Conservation (phyloP, 2,113 vertebrate genomes). For the Phycodurus eques region DNA sequence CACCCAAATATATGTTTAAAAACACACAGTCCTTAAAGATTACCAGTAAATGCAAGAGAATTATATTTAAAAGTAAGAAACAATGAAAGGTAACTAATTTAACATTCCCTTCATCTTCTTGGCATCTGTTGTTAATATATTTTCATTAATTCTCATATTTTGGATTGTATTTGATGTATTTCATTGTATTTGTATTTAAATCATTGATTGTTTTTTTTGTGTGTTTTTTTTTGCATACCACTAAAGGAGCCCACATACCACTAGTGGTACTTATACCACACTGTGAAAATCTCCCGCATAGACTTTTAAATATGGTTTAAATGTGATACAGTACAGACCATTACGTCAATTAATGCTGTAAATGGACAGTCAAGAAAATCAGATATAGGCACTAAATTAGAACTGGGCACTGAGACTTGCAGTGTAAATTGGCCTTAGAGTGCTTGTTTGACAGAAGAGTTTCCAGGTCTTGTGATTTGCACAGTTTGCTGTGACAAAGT, state of each 20-base stretch:
- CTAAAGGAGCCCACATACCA: neutral
- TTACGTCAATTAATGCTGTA: neutral
- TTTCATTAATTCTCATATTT: neutral
- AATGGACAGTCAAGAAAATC: neutral
- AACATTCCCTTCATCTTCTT: no score
- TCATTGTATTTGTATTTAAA: neutral
- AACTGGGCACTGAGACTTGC: neutral
- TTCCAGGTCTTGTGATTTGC: neutral
- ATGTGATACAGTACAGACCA: neutral
- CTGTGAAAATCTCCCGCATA: no score
- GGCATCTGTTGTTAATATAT: no score
- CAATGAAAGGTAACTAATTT: no score
- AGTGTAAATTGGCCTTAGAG: neutral
- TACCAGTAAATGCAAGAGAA: neutral
- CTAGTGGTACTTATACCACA: neutral
- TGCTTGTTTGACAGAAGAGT: neutral
- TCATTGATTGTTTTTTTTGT: neutral
- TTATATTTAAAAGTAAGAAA: no score
- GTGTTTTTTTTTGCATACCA: neutral
- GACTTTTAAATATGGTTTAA: neutral
- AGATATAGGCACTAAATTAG: neutral
- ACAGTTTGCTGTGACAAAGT: slow-evolving; percentile 24
- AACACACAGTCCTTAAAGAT: neutral
- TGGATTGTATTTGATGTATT: neutral
- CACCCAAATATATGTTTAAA: neutral